Percentiles rank a stretch among this genome's conserved stretches.
These are phyloP conservation scores for Trissolcus japonicus DNA, from an alignment of 2,888 invertebrate species.

Conservation along the genomic window DNA sequence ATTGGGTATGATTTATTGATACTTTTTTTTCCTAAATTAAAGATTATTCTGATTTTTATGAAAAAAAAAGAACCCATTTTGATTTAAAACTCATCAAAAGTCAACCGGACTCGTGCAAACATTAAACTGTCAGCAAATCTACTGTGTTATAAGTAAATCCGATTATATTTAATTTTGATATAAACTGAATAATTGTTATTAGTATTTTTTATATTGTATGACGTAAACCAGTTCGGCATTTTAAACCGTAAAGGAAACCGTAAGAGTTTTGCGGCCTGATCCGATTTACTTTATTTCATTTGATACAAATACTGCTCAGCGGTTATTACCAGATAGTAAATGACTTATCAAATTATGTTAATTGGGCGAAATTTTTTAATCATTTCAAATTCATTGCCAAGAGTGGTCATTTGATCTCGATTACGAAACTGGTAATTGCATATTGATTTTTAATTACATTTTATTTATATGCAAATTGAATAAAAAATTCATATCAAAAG, in stretches of 20 bases:
- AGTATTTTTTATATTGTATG: conserved; percentile 20
- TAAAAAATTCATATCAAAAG: neutral
- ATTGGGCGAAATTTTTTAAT: conserved; percentile 51
- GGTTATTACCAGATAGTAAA: conserved; percentile 46
- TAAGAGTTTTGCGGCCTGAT: conserved; percentile 15
- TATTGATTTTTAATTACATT: no score
- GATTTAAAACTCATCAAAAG: no score
- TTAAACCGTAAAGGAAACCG: conserved; percentile 18
- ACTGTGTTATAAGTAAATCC: no score
- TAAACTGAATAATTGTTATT: conserved; percentile 25
- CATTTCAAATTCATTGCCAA: conserved; percentile 22
- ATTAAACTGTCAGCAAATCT: no score
- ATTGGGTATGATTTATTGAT: conserved; percentile 20
- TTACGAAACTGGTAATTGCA: no score
- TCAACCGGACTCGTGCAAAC: no score
- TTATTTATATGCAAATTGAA: no score
- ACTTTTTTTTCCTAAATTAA: no score
- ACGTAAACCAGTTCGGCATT: conserved; percentile 42
- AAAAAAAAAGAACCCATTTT: no score
- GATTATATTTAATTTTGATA: conserved; percentile 3
- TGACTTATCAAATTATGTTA: conserved; percentile 47
- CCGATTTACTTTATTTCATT: conserved; percentile 31
- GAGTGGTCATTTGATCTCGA: no score
- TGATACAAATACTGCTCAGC: conserved; percentile 47
- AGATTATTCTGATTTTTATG: no score